Base-by-base conservation (phyloP, 2,797 vertebrate genomes). In the Centroberyx gerrardi region DNA sequence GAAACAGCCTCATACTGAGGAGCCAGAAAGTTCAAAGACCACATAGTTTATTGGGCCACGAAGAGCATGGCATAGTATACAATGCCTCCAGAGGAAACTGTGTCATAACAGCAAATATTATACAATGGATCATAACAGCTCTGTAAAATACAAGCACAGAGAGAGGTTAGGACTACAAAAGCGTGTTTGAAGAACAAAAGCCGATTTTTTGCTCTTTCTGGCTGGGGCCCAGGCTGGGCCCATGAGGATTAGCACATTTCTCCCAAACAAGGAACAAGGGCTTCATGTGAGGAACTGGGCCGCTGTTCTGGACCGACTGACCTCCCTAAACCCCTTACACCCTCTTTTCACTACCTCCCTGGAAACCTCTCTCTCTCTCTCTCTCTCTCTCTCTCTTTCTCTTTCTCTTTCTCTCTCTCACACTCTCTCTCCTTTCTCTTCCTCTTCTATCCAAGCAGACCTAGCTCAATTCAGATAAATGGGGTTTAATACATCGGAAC, bases 171-270 rank as follows among this genome's bases (percentile, higher is more conserved):
- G 44, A 78, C 72, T 44, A 90, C 76, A 91, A 86, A 85, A 71
- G 76, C 77, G 31, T 51, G 63, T 78, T 87, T 83, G 78, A 86
- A 88, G 90, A 88, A 93, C 87, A 93, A 92, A 91, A 84, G 84
- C 67, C 0, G 51, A 53, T 80, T 83, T 87, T 85, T 81, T 53
- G 61, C 60, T 76, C 44, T 86, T 84, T 79, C 56, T 83, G 84
- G 80, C 76, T 38, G 58, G 33, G 75, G 55, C 74, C 71, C 76
- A 86, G 67, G 77, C 76, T 46, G 86, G 77, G 65, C 77, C 81
- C 74, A 58, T n/a, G 54, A 87, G 90, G 88, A 92, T 93, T 93
- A 90, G 65, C 80, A 85, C 83, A 88, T 92, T 93, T 91, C 86
- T 87, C 73, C 81, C 72, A 87, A 90, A 88, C 89, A 86, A 85